A percentile compares a stretch with the other conserved stretches of the same genome.
These are phyloP conservation scores for Microtus obscurus DNA, from an alignment of 2,797 vertebrate species.

Conservation along the genomic window DNA sequence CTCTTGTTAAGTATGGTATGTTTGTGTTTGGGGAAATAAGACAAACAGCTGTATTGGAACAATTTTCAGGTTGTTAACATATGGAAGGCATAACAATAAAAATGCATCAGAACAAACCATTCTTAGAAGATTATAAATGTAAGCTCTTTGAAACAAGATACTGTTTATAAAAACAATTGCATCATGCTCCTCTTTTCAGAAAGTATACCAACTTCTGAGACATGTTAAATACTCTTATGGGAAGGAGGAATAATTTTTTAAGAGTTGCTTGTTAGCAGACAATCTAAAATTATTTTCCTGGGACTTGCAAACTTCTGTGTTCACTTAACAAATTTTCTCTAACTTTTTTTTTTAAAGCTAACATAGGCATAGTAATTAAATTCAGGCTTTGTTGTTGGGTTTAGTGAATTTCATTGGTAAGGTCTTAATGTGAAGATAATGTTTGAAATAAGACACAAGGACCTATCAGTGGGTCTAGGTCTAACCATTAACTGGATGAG, in stretches of 20 bases:
- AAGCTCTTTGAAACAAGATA: background rate
- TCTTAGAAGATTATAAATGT: conserved; percentile 5
- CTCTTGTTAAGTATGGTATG: background rate
- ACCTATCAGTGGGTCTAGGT: background rate
- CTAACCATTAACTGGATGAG: background rate
- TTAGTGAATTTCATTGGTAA: background rate
- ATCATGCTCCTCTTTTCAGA: conserved; percentile 18
- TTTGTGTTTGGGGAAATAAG: conserved; percentile 10
- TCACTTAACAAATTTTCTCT: background rate
- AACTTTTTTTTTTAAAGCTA: background rate
- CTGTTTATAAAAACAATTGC: background rate
- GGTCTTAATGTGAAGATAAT: background rate
- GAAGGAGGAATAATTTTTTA: background rate
- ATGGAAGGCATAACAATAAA: background rate
- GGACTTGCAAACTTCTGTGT: background rate
- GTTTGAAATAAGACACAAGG: background rate
- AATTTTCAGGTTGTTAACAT: conserved; percentile 32
- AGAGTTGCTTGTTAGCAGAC: background rate
- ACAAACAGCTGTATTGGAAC: background rate
- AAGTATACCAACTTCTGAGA: background rate
- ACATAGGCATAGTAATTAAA: background rate
- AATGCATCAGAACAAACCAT: background rate
- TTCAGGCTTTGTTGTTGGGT: background rate
- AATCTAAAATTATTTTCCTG: conserved; percentile 4
- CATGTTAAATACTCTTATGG: background rate